A percentile compares a stretch with the other conserved stretches of the same genome.
Evolutionary conservation across 2,797 vertebrate species (phyloP).

Genomic region (Sparus aurata): DNA sequence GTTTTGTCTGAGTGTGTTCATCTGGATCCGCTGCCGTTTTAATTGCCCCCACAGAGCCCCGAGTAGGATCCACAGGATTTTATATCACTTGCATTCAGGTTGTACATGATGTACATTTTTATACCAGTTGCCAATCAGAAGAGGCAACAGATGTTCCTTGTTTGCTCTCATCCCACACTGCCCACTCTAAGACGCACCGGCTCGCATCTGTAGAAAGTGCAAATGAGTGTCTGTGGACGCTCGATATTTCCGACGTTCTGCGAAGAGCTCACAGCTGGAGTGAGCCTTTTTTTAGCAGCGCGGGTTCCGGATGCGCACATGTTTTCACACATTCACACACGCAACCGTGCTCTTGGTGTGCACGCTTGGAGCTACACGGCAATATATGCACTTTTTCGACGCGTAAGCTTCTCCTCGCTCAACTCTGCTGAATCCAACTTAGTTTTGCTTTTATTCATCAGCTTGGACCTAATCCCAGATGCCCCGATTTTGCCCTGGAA

Average conservation of each 20-base stretch:
- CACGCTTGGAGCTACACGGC: neutral
- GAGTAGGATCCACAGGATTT: constrained; percentile 18
- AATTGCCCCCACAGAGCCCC: constrained; percentile 63
- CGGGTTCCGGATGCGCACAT: neutral
- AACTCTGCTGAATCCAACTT: neutral
- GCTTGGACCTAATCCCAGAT: constrained; percentile 4
- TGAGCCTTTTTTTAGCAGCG: neutral
- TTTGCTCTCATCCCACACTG: constrained; percentile 12
- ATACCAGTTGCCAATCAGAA: constrained; percentile 5
- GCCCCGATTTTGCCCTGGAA: neutral
- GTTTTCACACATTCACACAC: neutral
- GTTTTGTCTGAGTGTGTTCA: constrained; percentile 44
- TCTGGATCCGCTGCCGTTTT: constrained; percentile 53
- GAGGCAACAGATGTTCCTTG: neutral
- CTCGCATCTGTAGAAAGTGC: constrained; percentile 14
- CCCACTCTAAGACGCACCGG: neutral
- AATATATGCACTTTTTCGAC: neutral
- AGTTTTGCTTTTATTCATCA: neutral
- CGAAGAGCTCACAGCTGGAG: constrained; percentile 20
- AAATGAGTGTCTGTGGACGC: constrained; percentile 38
- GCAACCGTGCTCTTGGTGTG: neutral
- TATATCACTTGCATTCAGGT: constrained; percentile 12
- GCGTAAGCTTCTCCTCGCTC: neutral
- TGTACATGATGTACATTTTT: constrained; percentile 1
- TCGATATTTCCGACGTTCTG: neutral